Percentiles rank a stretch among this genome's conserved stretches.
phyloP scores from a whole-genome alignment of 2,797 vertebrate genomes.

The Acanthurus lineatus region DNA sequence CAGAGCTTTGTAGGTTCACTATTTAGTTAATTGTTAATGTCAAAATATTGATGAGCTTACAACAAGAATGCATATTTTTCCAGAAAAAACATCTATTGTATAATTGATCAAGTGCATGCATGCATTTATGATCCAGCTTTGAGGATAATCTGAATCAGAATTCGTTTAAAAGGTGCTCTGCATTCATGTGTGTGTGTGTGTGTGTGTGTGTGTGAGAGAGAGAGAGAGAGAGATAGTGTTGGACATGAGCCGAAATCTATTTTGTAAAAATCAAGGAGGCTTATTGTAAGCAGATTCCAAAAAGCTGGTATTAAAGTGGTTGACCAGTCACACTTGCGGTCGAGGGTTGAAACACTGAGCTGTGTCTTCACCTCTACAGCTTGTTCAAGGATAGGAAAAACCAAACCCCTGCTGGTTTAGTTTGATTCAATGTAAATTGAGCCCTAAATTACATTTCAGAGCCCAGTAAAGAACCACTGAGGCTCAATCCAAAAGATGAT shows the following conservation, averaged over 20 bases:
- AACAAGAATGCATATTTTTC: background rate
- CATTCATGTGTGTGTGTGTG: slow-evolving; percentile 1
- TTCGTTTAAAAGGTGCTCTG: slow-evolving; percentile 30
- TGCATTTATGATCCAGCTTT: slow-evolving; percentile 28
- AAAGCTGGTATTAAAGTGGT: slow-evolving; percentile 68
- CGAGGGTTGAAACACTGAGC: slow-evolving; percentile 23
- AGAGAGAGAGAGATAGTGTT: slow-evolving; percentile 14
- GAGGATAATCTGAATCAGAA: slow-evolving; percentile 45
- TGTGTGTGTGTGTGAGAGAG: background rate
- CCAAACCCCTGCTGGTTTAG: slow-evolving; percentile 54
- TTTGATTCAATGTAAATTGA: slow-evolving; percentile 68
- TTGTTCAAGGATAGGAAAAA: background rate
- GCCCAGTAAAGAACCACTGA: background rate
- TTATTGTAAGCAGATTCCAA: slow-evolving; percentile 78
- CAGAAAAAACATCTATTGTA: slow-evolving; percentile 1
- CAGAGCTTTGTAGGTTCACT: background rate
- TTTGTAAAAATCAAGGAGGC: slow-evolving; percentile 59
- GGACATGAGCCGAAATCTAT: slow-evolving; percentile 34
- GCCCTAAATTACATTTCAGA: slow-evolving; percentile 33
- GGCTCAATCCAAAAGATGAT: background rate
- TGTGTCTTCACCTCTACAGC: slow-evolving; percentile 12
- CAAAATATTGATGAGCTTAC: slow-evolving; percentile 1
- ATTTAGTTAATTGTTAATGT: background rate
- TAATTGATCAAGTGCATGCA: slow-evolving; percentile 10
- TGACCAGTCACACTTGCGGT: slow-evolving; percentile 33